Percentiles rank a stretch among this genome's conserved stretches.
phyloP scores from a whole-genome alignment of 64 coral and sea anemone species.

The Dendrophyllia cribrosa region DNA sequence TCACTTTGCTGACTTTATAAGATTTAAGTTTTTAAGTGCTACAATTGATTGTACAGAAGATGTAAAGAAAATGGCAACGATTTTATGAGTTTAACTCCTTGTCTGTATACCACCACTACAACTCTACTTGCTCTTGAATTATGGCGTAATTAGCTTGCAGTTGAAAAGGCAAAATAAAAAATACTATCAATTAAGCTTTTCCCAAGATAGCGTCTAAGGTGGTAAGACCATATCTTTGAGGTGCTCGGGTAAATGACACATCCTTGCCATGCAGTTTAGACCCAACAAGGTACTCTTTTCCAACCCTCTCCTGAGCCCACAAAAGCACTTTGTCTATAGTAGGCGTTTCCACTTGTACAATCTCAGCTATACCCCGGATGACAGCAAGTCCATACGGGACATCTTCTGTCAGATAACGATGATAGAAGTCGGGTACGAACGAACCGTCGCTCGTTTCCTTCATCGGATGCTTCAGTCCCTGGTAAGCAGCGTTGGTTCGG shows the following conservation, averaged over 20 bases:
- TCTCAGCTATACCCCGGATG: conserved; percentile 73
- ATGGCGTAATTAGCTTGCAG: no score
- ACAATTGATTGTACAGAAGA: no score
- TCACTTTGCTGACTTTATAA: no score
- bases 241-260: not conserved
- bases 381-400: conserved; percentile 66
- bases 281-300: conserved; percentile 68
- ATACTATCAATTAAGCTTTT: not conserved
- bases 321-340: conserved; percentile 61
- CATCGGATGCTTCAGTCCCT: conserved; percentile 57
- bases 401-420: conserved; percentile 65
- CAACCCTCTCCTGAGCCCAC: conserved; percentile 71
- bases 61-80: no score
- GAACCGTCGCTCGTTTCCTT: not conserved
- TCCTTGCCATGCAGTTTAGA: not conserved
- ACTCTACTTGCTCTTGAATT: no score
- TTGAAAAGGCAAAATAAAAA: no score
- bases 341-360: conserved; percentile 63
- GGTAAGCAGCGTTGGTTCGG: conserved; percentile 35
- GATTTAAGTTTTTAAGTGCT: no score
- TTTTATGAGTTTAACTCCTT: no score
- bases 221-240: not conserved
- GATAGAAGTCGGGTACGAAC: conserved; percentile 53
- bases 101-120: no score
- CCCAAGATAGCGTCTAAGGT: not conserved